Conservation (phyloP, 2,888 invertebrate species). For the Plagiodera versicolora region DNA sequence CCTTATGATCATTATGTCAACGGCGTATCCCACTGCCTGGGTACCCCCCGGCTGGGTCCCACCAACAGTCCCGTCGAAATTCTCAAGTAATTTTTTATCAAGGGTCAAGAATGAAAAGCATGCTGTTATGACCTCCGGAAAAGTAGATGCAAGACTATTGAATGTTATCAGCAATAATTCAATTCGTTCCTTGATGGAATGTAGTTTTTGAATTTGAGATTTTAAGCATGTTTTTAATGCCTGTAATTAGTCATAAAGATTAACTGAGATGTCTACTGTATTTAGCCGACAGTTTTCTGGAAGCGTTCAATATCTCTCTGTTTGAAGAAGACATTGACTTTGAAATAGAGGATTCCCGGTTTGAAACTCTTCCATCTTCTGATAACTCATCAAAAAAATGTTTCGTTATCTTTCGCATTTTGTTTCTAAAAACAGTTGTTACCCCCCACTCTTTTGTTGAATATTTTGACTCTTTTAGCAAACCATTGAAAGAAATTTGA, state of each 20-base stretch:
- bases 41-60: no score
- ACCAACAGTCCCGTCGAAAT: conserved; percentile 29
- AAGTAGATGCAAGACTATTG: conserved; percentile 36
- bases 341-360: conserved; percentile 31
- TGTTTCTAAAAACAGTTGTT: no score
- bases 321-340: conserved; percentile 35
- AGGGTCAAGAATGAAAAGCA: conserved; percentile 36
- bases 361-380: conserved; percentile 31
- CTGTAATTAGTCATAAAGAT: no score
- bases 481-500: conserved; percentile 19
- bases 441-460: conserved; percentile 39
- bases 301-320: conserved; percentile 27
- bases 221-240: no score
- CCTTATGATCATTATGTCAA: no score
- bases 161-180: conserved; percentile 38
- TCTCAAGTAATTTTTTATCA: conserved; percentile 28
- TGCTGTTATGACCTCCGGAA: conserved; percentile 35
- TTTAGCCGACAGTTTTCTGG: conserved; percentile 8
- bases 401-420: conserved; percentile 17
- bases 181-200: conserved; percentile 38
- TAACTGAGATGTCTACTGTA: no score
- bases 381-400: conserved; percentile 35
- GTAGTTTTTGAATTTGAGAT: neutral
- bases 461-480: conserved; percentile 11
- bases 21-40: no score